Evolutionary conservation across 1,140 invertebrate genomes (phyloP).

Genomic region (Tigriopus japonicus): DNA sequence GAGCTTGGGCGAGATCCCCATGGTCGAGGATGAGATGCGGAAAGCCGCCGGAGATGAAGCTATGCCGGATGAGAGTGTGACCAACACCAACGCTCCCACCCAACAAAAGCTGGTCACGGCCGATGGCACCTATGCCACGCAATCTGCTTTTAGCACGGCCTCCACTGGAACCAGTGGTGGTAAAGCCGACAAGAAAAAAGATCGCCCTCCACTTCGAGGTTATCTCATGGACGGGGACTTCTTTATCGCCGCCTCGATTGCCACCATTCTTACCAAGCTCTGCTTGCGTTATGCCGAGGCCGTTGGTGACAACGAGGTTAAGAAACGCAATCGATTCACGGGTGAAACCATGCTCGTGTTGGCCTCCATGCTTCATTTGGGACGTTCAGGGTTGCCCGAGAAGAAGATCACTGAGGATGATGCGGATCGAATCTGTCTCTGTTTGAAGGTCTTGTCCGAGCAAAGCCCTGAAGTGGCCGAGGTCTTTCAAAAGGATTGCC

Average conservation of each 20-base stretch:
- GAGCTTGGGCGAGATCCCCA: constrained; percentile 63
- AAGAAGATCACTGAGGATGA: constrained; percentile 86
- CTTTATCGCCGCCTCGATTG: constrained; percentile 79
- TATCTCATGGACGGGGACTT: constrained; percentile 88
- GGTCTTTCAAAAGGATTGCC: constrained; percentile 34
- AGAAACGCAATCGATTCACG: constrained; percentile 43
- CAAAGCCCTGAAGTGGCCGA: constrained; percentile 17
- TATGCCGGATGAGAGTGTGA: constrained; percentile 24
- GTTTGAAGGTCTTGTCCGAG: constrained; percentile 31
- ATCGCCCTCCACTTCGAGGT: constrained; percentile 55
- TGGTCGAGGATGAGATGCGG: constrained; percentile 71
- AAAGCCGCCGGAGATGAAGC: constrained; percentile 36
- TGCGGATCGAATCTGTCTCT: constrained; percentile 67
- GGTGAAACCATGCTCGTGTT: constrained; percentile 74
- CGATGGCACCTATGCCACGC: constrained; percentile 95
- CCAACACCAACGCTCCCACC: constrained; percentile 20
- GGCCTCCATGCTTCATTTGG: constrained; percentile 63
- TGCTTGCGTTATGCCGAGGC: constrained; percentile 47
- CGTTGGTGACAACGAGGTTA: constrained; percentile 19
- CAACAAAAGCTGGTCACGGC: constrained; percentile 64
- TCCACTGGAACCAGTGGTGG: constrained; percentile 29
- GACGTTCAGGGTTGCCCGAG: constrained; percentile 38
- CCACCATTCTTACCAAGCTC: constrained; percentile 76
- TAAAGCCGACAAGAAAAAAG: constrained; percentile 32
- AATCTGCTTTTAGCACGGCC: constrained; percentile 78